Evolutionary conservation across 2,113 vertebrate species (phyloP).

Genomic region (Oncorhynchus nerka): DNA sequence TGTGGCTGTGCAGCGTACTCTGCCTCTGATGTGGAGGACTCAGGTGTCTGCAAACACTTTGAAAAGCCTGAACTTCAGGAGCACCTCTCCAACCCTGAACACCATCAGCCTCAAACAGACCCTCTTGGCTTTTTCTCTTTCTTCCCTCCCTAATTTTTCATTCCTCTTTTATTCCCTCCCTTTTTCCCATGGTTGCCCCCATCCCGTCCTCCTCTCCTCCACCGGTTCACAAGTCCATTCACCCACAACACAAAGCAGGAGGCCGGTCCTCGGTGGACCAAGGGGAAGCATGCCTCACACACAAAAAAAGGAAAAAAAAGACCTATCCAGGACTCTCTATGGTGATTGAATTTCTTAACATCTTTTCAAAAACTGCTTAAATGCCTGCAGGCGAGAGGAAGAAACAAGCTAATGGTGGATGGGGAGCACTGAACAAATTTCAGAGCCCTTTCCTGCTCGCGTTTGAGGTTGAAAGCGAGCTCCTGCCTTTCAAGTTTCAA

Average conservation of each 20-base stretch:
- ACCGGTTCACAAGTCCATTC: conserved; percentile 83
- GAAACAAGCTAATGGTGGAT: conserved; percentile 99
- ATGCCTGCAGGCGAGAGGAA: conserved; percentile 99
- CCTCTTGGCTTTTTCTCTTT: conserved; percentile 46
- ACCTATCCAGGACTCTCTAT: conserved; percentile 83
- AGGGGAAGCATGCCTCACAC: conserved; percentile 88
- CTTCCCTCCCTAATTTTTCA: conserved; percentile 64
- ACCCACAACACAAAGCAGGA: conserved; percentile 93
- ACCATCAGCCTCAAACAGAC: conserved; percentile 74
- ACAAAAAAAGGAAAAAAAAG: conserved; percentile 59
- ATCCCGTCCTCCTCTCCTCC: conserved; percentile 52
- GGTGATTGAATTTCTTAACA: conserved; percentile 99
- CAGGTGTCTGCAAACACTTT: conserved; percentile 55
- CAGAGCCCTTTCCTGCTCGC: conserved; percentile 99
- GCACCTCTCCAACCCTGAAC: conserved; percentile 62
- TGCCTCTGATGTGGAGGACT: conserved; percentile 32
- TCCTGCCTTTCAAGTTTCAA: conserved; percentile 99
- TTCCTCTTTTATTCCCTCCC: conserved; percentile 69
- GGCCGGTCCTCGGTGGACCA: conserved; percentile 94
- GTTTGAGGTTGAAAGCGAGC: conserved; percentile 99
- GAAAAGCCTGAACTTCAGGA: conserved; percentile 72
- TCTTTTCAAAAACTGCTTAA: conserved; percentile 99
- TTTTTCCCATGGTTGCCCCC: conserved; percentile 68
- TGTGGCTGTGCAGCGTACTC: conserved; percentile 34
- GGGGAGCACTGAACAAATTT: conserved; percentile 99